Evolutionary conservation across 2,113 vertebrate genomes (phyloP).

Genomic region (Chaetodon auriga): DNA sequence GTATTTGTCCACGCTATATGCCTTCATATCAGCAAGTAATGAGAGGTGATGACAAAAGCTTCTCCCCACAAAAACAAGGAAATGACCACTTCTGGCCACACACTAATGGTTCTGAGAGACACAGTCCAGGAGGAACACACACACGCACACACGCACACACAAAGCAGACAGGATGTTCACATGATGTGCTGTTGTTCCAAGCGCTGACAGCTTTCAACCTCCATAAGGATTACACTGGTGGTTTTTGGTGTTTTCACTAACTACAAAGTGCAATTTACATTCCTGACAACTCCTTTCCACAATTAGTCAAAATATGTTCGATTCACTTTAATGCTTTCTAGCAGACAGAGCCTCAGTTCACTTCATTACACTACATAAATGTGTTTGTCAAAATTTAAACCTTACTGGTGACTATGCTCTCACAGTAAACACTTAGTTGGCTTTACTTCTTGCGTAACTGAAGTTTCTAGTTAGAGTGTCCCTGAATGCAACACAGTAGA

Average conservation of each 20-base stretch:
- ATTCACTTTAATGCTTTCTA: neutral
- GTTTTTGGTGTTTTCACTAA: neutral
- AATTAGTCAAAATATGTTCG: neutral
- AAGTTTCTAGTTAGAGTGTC: neutral
- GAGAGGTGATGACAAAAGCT: neutral
- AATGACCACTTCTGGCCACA: neutral
- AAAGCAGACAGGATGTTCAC: conserved; percentile 12
- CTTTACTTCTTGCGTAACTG: neutral
- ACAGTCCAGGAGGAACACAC: neutral
- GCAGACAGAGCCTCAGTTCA: neutral
- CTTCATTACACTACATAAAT: neutral
- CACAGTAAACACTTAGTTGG: neutral
- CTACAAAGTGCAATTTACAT: neutral
- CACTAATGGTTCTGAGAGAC: neutral
- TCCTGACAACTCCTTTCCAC: neutral
- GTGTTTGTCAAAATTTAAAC: neutral
- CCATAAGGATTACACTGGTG: neutral
- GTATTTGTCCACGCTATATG: neutral
- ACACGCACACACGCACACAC: neutral
- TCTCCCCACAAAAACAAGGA: conserved; percentile 8
- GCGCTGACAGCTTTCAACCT: too few species aligned
- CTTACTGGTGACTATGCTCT: too few species aligned
- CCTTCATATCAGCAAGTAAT: neutral
- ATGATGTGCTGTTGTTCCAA: neutral
- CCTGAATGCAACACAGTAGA: neutral